Base-by-base conservation (phyloP, 2,888 invertebrate genomes). In the Drosophila trichaetosa region DNA sequence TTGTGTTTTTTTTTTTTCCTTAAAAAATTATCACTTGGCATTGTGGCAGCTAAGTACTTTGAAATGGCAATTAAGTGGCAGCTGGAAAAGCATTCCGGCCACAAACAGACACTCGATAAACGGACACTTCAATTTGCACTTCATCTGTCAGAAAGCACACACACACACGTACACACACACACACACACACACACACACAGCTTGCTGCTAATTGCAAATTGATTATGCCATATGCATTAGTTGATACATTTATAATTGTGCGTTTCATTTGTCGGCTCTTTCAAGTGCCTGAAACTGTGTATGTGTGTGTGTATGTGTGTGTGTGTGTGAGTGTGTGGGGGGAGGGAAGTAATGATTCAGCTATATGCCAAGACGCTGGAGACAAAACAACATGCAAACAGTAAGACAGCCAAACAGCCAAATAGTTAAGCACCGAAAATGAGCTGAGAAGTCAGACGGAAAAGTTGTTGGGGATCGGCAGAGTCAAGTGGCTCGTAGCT, bases 221-320 rank as follows among this genome's bases (percentile, higher is more conserved):
- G 89, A 85, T 85, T 87, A 76, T 75, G 76, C 80, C 87, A 84
- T 79, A 87, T 84, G 82, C 84, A 85, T 84, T 73, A 79, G 73
- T 79, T 81, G 84, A 85, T 89, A 79, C 87, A 89, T 85, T 87
- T 85, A 79, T 75, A 84, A 84, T 81, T 79, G 73, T 82, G 79
- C 71, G 53, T 73, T 79, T 81, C 76, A 86, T 63, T 83, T 88
- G 83, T 72, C 73, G 68, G 57, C 52, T 58, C 21, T 27, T 62
- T 75, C 59, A 63, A 82, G 85, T 85, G 88, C 51, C 61, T 36
- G 38, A 36, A 24, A 27, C 21, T 38, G 53, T 51, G 42, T 40
- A 0, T 10, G 18, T 53, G 8, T 16, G 24, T 18, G 6, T 1
- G 29, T 11, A 10, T 1, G 16, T 6, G 36, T 16, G 6, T 5